A percentile compares a stretch with the other conserved stretches of the same genome.
These are phyloP conservation scores for Leptocoma aspasia DNA, from an alignment of 2,113 vertebrate genomes.

Conservation along the genomic window DNA sequence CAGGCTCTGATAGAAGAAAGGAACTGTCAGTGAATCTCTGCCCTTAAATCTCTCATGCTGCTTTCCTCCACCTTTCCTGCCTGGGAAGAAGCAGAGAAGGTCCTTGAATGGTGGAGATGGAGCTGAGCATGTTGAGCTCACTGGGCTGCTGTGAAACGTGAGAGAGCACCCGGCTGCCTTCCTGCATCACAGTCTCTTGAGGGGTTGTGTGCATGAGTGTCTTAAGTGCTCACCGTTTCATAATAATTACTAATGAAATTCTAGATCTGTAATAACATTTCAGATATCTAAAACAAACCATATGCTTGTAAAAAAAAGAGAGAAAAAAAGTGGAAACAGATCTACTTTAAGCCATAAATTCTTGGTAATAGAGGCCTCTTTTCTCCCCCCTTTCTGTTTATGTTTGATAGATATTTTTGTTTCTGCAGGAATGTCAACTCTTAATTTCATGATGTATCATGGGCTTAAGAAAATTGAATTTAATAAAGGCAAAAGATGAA, in stretches of 20 bases:
- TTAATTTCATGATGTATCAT: slow-evolving; percentile 84
- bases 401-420: slow-evolving; percentile 84
- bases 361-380: slow-evolving; percentile 71
- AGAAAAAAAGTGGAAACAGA: slow-evolving; percentile 76
- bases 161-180: background rate
- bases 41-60: background rate
- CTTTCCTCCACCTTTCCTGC: background rate
- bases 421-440: slow-evolving; percentile 83
- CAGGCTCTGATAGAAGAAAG: background rate
- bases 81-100: background rate
- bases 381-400: slow-evolving; percentile 62
- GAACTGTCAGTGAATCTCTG: background rate
- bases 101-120: background rate
- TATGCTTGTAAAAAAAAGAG: slow-evolving; percentile 65
- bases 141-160: background rate
- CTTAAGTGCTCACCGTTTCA: slow-evolving; percentile 68
- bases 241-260: slow-evolving; percentile 81
- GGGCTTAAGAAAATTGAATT: slow-evolving; percentile 85
- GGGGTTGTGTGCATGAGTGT: slow-evolving; percentile 20
- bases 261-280: slow-evolving; percentile 79
- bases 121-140: background rate
- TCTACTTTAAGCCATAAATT: slow-evolving; percentile 79
- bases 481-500: slow-evolving; percentile 85
- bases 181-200: background rate
- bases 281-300: slow-evolving; percentile 79